These are phyloP conservation scores for Nanorana parkeri DNA, from an alignment of 2,113 vertebrate species.

Conservation along the genomic window DNA sequence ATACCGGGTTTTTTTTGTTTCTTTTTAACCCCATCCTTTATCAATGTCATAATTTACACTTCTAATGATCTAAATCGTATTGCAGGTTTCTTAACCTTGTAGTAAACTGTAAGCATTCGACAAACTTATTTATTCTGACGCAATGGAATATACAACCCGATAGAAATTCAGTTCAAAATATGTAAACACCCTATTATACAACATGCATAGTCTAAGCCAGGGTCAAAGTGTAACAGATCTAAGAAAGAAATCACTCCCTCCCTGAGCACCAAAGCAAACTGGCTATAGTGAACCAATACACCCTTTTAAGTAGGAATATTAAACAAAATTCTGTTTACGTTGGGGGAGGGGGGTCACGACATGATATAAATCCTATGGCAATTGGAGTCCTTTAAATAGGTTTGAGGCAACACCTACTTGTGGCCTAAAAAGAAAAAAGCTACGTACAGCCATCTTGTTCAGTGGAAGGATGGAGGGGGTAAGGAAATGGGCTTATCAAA, in stretches of 20 bases:
- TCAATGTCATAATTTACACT: slow-evolving; percentile 76
- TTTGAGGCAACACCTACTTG: too few species aligned
- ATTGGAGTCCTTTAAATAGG: too few species aligned
- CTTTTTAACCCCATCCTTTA: slow-evolving; percentile 78
- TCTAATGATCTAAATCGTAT: slow-evolving; percentile 64
- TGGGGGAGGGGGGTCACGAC: too few species aligned
- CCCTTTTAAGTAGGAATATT: too few species aligned
- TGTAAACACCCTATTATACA: slow-evolving; percentile 80
- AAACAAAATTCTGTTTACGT: too few species aligned
- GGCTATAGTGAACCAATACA: too few species aligned
- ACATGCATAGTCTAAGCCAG: slow-evolving; percentile 75
- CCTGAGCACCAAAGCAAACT: neutral
- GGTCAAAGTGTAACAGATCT: neutral
- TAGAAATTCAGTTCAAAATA: slow-evolving; percentile 70
- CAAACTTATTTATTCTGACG: slow-evolving; percentile 63
- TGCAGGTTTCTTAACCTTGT: slow-evolving; percentile 18
- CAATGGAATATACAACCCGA: slow-evolving; percentile 74
- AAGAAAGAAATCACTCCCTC: neutral
- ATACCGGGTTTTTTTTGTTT: too few species aligned
- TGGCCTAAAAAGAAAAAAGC: too few species aligned
- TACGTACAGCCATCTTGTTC: too few species aligned
- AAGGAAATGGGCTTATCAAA: neutral
- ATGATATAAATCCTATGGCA: too few species aligned
- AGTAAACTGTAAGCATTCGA: slow-evolving; percentile 63
- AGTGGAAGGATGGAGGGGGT: too few species aligned